phyloP scores from a whole-genome alignment of 2,888 invertebrate species.

The Orthosia incerta region DNA sequence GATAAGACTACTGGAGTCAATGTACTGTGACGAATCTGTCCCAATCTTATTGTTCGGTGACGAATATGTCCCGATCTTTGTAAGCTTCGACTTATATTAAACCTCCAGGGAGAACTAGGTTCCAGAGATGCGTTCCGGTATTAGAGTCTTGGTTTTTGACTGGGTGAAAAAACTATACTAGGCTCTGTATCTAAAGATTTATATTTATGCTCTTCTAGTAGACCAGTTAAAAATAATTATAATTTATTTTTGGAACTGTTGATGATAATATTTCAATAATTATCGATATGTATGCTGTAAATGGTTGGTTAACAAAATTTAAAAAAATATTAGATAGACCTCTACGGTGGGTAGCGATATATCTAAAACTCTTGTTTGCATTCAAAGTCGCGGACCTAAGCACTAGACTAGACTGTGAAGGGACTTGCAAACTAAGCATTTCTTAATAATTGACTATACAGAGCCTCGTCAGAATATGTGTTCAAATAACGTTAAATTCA shows the following conservation, averaged over 20 bases:
- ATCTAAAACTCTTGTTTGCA: background rate
- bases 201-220: background rate
- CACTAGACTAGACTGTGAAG: background rate
- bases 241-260: background rate
- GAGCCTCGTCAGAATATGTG: slow-evolving; percentile 1
- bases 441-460: slow-evolving; percentile 2
- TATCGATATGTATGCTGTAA: background rate
- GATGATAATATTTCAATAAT: background rate
- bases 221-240: background rate
- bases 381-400: background rate
- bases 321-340: too few relatives aligned
- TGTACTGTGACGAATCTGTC: slow-evolving; percentile 34
- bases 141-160: slow-evolving; percentile 3
- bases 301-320: too few relatives aligned
- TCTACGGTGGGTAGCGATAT: background rate
- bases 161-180: background rate
- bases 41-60: slow-evolving; percentile 32
- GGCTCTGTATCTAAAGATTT: background rate
- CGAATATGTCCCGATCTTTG: slow-evolving; percentile 22
- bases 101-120: slow-evolving; percentile 22
- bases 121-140: slow-evolving; percentile 16
- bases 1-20: slow-evolving; percentile 6
- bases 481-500: slow-evolving; percentile 45
- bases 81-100: slow-evolving; percentile 4
- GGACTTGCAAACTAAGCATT: background rate